Evolutionary conservation across 2,797 vertebrate genomes (phyloP).

Genomic region (Clarias pachynema): DNA sequence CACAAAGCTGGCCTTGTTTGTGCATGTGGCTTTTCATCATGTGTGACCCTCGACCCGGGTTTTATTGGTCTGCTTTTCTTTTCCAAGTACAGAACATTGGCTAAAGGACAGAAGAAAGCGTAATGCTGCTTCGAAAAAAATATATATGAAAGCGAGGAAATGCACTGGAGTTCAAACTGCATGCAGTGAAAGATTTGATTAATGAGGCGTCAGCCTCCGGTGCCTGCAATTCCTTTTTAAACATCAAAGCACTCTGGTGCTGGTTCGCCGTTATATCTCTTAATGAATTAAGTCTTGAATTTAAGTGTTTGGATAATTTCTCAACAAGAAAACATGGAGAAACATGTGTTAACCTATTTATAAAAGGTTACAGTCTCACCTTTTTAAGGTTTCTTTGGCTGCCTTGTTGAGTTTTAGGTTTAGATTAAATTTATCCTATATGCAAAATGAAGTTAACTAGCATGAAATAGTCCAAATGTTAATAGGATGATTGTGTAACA

Average conservation of each 20-base stretch:
- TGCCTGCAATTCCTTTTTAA: constrained; percentile 38
- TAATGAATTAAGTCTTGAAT: too few relatives aligned
- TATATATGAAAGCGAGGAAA: not conserved
- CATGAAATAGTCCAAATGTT: too few relatives aligned
- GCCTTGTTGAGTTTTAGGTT: too few relatives aligned
- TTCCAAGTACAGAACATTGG: not conserved
- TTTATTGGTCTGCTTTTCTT: constrained; percentile 42
- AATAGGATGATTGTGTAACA: too few relatives aligned
- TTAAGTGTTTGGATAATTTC: too few relatives aligned
- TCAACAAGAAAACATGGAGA: too few relatives aligned
- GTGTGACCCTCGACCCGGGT: constrained; percentile 64
- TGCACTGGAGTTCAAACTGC: not conserved
- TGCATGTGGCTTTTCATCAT: not conserved
- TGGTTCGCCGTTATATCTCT: too few relatives aligned
- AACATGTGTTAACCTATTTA: too few relatives aligned
- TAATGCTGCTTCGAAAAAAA: not conserved
- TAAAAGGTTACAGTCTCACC: too few relatives aligned
- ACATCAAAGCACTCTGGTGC: not conserved
- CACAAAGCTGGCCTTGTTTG: not conserved
- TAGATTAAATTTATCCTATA: too few relatives aligned
- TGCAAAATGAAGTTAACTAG: too few relatives aligned
- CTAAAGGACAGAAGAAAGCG: not conserved
- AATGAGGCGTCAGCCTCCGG: not conserved
- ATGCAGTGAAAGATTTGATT: constrained; percentile 21
- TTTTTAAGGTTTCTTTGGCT: too few relatives aligned